Conservation (phyloP, 30 jellyfish, hydroid and myxozoan species). For the Pelagia noctiluca region DNA sequence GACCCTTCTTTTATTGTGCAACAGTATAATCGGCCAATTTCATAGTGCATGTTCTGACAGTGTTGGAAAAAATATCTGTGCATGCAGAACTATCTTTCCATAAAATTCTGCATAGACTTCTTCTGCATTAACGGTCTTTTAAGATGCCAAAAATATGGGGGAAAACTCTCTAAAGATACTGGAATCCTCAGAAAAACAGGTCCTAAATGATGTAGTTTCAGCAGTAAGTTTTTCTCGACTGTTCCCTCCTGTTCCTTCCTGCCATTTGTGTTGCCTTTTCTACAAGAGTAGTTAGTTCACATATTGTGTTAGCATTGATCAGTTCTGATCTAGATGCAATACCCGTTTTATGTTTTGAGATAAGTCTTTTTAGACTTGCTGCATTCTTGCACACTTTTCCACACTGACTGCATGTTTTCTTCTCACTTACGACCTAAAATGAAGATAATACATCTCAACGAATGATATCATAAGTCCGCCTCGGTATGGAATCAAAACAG, state of each 20-base stretch:
- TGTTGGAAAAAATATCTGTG: no score
- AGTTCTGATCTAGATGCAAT: not conserved
- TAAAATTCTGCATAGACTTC: not conserved
- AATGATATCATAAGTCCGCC: not conserved
- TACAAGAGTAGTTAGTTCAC: no score
- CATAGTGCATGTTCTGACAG: no score
- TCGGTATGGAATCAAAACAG: not conserved
- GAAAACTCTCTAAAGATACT: not conserved
- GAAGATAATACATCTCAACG: not conserved
- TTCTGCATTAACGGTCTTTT: not conserved
- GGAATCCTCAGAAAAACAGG: conserved; percentile 2
- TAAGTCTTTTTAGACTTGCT: no score
- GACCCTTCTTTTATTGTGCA: not conserved
- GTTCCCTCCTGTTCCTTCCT: not conserved
- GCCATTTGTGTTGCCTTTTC: not conserved
- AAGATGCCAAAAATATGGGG: not conserved
- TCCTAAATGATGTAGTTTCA: not conserved
- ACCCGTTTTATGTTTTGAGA: no score
- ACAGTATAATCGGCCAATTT: not conserved
- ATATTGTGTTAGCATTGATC: no score
- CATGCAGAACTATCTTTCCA: not conserved
- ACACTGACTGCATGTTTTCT: conserved; percentile 2
- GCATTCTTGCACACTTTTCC: no score
- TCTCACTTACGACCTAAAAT: conserved; percentile 1
- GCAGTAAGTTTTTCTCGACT: not conserved